Base-by-base conservation (phyloP, 2,113 vertebrate genomes). In the Melanostigma gelatinosum region DNA sequence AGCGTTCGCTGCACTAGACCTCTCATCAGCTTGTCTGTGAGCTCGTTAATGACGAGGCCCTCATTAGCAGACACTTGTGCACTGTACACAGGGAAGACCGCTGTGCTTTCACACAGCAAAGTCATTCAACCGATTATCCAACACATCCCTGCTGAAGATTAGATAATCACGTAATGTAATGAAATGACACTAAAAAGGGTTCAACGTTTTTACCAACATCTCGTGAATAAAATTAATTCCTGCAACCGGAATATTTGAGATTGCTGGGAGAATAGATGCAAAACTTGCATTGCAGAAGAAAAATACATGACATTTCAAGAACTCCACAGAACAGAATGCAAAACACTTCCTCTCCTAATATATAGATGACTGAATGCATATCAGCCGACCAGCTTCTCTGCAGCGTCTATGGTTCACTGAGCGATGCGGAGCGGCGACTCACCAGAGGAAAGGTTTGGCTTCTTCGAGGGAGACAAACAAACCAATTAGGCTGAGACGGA, bases 61-160 rank as follows among this genome's bases (percentile, higher is more conserved):
- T 88, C 80, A 68, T 86, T 86, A 86, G 58, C 60, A 58, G 58
- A 79, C 58, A 57, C 66, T 71, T 58, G 58, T 36, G 63, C 22
- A 27, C 48, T 22, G 34, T 65, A 54, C 20, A 36, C 67, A 34
- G 58, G 57, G 61, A 57, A 55, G 34, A 46, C 7, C 1, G 10
- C 0, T 8, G 34, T 4, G 36, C 57, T 68, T 73, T 46, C 68
- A 73, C 75, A 86, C 61, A 42, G 76, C 44, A 61, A 52, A 62
- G 61, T 84, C 46, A 60, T 86, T 83, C 85, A 75, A 57, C 32
- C 22, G 12, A 80, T 83, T 80, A 73, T 54, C 12, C 46, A 27
- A 34, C 44, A 12, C 8, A 2, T 68, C 75, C 61, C 70, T 55
- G 15, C 61, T 55, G 16, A 58, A 52, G 64, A 55, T 44, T 10